Evolutionary conservation across 2,797 vertebrate genomes (phyloP).

Genomic region (Lateolabrax maculatus): DNA sequence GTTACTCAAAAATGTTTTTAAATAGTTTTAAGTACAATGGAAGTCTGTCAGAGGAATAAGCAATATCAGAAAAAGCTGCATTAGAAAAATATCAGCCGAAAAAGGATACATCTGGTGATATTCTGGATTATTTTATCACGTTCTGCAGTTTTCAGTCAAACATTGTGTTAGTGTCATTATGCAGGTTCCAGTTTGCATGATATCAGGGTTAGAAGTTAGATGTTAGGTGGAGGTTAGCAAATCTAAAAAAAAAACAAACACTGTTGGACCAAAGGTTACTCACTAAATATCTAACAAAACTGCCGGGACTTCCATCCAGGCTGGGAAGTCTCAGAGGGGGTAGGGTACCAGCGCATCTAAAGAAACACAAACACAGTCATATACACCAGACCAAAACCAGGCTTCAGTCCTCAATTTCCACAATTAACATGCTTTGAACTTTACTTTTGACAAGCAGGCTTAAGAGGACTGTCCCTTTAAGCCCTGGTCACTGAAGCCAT

Average conservation of each 20-base stretch:
- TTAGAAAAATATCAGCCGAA: background rate
- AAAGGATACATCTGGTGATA: background rate
- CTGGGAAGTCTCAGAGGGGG: slow-evolving; percentile 94
- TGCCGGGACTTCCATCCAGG: slow-evolving; percentile 99
- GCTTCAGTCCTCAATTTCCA: no score
- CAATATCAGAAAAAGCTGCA: background rate
- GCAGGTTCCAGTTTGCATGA: slow-evolving; percentile 40
- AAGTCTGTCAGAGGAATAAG: background rate
- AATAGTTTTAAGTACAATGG: background rate
- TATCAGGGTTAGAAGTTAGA: slow-evolving; percentile 32
- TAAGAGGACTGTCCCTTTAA: slow-evolving; percentile 72
- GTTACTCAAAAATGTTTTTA: background rate
- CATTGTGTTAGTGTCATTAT: slow-evolving; percentile 14
- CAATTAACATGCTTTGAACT: slow-evolving; percentile 28
- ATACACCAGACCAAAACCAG: slow-evolving; percentile 62
- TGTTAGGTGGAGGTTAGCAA: slow-evolving; percentile 14
- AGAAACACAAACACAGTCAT: slow-evolving; percentile 79
- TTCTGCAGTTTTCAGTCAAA: slow-evolving; percentile 30
- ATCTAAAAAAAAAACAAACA: slow-evolving; percentile 25
- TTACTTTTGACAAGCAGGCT: slow-evolving; percentile 34
- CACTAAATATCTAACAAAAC: slow-evolving; percentile 95
- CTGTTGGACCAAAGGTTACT: slow-evolving; percentile 83
- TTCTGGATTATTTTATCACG: background rate
- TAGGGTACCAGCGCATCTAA: slow-evolving; percentile 99
- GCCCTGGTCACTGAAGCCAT: slow-evolving; percentile 59